Conservation (phyloP, 2,888 invertebrate species). For the Ophonus ardosiacus region DNA sequence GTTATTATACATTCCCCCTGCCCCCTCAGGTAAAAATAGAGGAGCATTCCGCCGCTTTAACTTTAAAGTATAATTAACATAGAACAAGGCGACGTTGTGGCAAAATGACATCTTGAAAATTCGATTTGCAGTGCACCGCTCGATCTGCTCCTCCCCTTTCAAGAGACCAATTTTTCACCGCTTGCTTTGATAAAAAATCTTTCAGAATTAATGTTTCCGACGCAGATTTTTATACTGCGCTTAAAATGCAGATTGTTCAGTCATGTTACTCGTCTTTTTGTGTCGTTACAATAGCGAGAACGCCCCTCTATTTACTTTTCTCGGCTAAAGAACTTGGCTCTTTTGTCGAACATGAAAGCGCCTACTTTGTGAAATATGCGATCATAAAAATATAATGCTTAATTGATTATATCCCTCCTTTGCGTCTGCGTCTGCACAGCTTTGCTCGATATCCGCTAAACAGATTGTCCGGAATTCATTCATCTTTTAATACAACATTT, state of each 20-base stretch:
- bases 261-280: slow-evolving; percentile 45
- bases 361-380: slow-evolving; percentile 44
- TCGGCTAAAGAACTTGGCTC: slow-evolving; percentile 35
- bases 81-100: slow-evolving; percentile 51
- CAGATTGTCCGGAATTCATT: neutral
- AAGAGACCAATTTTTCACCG: slow-evolving; percentile 47
- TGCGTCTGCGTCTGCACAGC: neutral
- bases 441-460: neutral
- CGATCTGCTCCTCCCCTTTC: slow-evolving; percentile 26
- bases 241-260: slow-evolving; percentile 59
- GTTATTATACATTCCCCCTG: slow-evolving; percentile 58
- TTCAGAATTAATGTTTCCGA: slow-evolving; percentile 56
- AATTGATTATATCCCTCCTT: slow-evolving; percentile 27
- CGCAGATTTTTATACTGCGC: slow-evolving; percentile 51
- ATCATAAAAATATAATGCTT: slow-evolving; percentile 41
- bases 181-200: slow-evolving; percentile 58
- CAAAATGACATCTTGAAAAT: slow-evolving; percentile 56
- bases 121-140: slow-evolving; percentile 35
- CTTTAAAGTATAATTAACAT: slow-evolving; percentile 59
- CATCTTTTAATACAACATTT: neutral
- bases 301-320: slow-evolving; percentile 43
- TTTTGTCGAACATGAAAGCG: slow-evolving; percentile 39
- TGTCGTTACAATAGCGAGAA: slow-evolving; percentile 33
- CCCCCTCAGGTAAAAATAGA: slow-evolving; percentile 63
- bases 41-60: slow-evolving; percentile 50